Evolutionary conservation across 2,797 vertebrate species (phyloP).

Genomic region (Hypotaenidia okinawae): DNA sequence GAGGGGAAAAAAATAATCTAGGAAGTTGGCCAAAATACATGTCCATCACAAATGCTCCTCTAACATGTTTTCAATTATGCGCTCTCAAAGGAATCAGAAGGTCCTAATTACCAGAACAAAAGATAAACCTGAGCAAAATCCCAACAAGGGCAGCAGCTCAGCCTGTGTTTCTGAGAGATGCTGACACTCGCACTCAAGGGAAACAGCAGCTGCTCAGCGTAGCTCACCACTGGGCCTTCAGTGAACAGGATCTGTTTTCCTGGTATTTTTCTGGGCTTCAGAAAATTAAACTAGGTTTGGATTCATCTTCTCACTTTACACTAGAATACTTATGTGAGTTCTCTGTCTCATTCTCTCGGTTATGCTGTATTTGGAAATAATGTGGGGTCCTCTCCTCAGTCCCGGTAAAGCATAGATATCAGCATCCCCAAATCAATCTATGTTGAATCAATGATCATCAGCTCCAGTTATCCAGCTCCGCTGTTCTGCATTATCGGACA

Average conservation of each 20-base stretch:
- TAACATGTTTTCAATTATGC: background rate
- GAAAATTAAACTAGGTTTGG: background rate
- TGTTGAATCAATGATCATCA: background rate
- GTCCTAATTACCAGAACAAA: slow-evolving; percentile 31
- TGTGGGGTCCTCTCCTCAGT: background rate
- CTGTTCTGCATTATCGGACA: background rate
- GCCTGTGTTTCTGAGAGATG: background rate
- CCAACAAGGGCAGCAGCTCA: background rate
- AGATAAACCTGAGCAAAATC: slow-evolving; percentile 45
- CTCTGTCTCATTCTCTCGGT: background rate
- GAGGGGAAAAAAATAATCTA: background rate
- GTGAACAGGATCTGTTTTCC: background rate
- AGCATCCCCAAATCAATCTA: background rate
- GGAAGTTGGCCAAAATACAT: background rate
- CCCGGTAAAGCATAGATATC: background rate
- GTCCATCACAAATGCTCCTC: background rate
- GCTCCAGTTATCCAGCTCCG: background rate
- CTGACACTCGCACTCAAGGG: background rate
- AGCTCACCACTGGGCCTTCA: background rate
- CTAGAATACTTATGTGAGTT: background rate
- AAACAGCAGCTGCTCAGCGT: background rate
- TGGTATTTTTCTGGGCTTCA: background rate
- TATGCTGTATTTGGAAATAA: background rate
- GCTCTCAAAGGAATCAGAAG: background rate
- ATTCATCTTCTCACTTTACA: background rate